These are phyloP conservation scores for Tortricodes alternella DNA, from an alignment of 2,888 invertebrate genomes.

Conservation along the genomic window DNA sequence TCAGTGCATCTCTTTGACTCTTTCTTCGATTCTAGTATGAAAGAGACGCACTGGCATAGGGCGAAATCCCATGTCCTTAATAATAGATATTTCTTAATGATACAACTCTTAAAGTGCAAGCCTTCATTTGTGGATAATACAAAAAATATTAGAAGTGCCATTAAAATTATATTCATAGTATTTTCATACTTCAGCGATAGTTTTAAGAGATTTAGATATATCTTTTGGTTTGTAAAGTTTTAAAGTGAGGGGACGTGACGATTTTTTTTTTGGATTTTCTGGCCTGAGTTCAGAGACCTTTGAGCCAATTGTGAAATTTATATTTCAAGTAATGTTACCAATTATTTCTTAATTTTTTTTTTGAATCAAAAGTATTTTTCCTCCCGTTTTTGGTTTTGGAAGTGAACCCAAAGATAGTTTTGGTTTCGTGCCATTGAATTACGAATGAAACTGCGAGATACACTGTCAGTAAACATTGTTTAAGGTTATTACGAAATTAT, in stretches of 20 bases:
- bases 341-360: not conserved
- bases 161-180: slow-evolving; percentile 68
- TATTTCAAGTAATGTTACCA: no score
- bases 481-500: slow-evolving; percentile 37
- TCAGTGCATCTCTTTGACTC: no score
- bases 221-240: slow-evolving; percentile 44
- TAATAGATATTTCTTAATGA: no score
- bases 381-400: slow-evolving; percentile 11
- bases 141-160: slow-evolving; percentile 71
- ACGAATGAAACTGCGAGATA: slow-evolving; percentile 4
- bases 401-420: slow-evolving; percentile 31
- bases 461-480: slow-evolving; percentile 36
- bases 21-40: no score
- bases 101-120: no score
- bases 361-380: not conserved
- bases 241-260: slow-evolving; percentile 2
- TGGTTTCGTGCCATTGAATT: slow-evolving; percentile 39
- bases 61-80: not conserved
- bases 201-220: slow-evolving; percentile 43
- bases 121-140: slow-evolving; percentile 39
- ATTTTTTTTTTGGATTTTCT: not conserved
- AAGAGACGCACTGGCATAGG: no score
- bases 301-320: no score
- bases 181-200: slow-evolving; percentile 72
- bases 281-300: no score